Percentiles rank a stretch among this genome's conserved stretches.
Conservation (phyloP, 2,888 invertebrate genomes). For the Linyphia triangularis region DNA sequence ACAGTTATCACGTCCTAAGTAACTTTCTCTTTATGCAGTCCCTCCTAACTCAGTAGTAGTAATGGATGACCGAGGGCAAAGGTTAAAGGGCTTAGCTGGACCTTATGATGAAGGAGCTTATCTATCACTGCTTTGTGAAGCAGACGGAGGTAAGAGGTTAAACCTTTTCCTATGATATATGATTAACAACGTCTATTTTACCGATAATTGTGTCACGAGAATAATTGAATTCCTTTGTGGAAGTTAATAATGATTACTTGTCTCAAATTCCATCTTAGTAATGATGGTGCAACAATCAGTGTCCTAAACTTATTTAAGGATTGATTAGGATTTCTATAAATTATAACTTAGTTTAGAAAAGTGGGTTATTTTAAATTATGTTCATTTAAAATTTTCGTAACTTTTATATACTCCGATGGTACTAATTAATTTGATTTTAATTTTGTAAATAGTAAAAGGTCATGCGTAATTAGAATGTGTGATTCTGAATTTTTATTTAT, state of each 20-base stretch:
- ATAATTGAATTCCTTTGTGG: slow-evolving; percentile 31
- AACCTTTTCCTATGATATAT: slow-evolving; percentile 31
- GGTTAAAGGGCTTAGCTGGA: slow-evolving; percentile 76
- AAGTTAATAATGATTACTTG: not conserved
- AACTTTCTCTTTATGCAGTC: slow-evolving; percentile 38
- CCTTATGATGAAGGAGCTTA: slow-evolving; percentile 78
- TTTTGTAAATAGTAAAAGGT: no score
- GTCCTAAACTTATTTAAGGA: not conserved
- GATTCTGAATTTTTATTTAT: no score
- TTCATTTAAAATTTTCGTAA: no score
- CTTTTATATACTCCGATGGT: no score
- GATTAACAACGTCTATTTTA: not conserved
- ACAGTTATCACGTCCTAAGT: no score
- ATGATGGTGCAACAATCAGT: not conserved
- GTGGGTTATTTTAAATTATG: not conserved
- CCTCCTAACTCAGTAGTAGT: slow-evolving; percentile 71
- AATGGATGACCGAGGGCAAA: slow-evolving; percentile 73
- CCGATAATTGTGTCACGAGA: slow-evolving; percentile 5
- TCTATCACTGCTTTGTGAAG: slow-evolving; percentile 78
- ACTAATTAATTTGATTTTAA: no score
- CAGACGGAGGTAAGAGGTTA: slow-evolving; percentile 78
- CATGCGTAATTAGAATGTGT: no score
- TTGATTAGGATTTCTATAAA: not conserved
- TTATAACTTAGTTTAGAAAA: not conserved
- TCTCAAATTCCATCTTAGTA: not conserved